These are phyloP conservation scores for Octopus sinensis DNA, from an alignment of 1,140 invertebrate species.

Conservation along the genomic window DNA sequence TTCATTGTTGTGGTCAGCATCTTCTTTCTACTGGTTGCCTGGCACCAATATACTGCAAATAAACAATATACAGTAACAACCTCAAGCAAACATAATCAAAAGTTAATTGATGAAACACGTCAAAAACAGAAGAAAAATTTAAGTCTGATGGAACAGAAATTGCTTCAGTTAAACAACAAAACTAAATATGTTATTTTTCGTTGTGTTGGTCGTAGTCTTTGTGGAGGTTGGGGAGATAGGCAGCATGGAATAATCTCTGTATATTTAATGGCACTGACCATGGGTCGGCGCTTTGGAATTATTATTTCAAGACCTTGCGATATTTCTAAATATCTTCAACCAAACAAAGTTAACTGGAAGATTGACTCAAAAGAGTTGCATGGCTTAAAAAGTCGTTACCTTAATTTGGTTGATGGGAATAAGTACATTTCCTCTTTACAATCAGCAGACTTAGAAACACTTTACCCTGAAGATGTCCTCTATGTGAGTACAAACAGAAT, in stretches of 20 bases:
- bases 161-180: neutral
- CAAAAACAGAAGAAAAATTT: no score
- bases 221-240: constrained; percentile 39
- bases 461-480: constrained; percentile 25
- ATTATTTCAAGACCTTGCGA: constrained; percentile 34
- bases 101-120: no score
- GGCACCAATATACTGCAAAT: no score
- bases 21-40: no score
- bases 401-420: constrained; percentile 6
- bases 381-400: neutral
- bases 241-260: constrained; percentile 30
- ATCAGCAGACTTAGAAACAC: constrained; percentile 22
- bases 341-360: constrained; percentile 28
- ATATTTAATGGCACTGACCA: constrained; percentile 27
- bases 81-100: no score
- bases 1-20: no score
- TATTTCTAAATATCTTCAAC: constrained; percentile 24
- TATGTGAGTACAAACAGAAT: constrained; percentile 25
- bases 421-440: neutral
- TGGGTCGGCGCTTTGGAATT: constrained; percentile 29
- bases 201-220: constrained; percentile 21
- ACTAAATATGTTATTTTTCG: constrained; percentile 29
- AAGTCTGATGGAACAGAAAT: neutral
- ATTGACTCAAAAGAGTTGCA: constrained; percentile 1
- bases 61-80: no score